Evolutionary conservation across 2,888 invertebrate genomes (phyloP).

Genomic region (Eupithecia centaureata): DNA sequence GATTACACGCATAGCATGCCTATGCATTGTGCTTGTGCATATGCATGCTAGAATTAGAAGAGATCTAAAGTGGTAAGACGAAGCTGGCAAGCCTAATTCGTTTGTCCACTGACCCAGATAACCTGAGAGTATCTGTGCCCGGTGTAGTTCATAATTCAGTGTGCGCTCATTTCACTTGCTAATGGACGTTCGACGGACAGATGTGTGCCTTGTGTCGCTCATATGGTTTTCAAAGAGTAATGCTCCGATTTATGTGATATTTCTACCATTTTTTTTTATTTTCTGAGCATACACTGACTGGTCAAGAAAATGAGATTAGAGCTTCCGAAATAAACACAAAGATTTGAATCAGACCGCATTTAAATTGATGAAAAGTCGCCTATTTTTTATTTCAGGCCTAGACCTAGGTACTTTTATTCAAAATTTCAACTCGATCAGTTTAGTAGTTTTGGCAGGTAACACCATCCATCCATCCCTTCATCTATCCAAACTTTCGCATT

Average conservation of each 20-base stretch:
- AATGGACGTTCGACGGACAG: slow-evolving; percentile 10
- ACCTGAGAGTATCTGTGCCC: neutral
- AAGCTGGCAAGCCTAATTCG: neutral
- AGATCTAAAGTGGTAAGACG: neutral
- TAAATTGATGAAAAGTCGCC: no score
- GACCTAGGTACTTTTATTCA: no score
- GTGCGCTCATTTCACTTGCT: slow-evolving; percentile 25
- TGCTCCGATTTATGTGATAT: neutral
- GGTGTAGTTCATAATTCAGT: slow-evolving; percentile 20
- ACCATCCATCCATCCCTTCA: no score
- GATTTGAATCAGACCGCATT: no score
- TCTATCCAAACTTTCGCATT: no score
- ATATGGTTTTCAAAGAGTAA: neutral
- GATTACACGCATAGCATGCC: neutral
- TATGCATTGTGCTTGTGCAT: neutral
- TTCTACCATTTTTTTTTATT: no score
- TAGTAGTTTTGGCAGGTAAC: no score
- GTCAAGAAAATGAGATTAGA: no score
- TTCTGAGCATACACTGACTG: no score
- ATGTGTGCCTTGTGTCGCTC: neutral
- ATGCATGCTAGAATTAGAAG: neutral
- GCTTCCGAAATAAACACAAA: no score
- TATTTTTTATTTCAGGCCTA: no score
- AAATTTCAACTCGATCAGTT: no score
- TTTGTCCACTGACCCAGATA: neutral